phyloP scores from a whole-genome alignment of 2,113 vertebrate genomes.

The Bufo gargarizans region DNA sequence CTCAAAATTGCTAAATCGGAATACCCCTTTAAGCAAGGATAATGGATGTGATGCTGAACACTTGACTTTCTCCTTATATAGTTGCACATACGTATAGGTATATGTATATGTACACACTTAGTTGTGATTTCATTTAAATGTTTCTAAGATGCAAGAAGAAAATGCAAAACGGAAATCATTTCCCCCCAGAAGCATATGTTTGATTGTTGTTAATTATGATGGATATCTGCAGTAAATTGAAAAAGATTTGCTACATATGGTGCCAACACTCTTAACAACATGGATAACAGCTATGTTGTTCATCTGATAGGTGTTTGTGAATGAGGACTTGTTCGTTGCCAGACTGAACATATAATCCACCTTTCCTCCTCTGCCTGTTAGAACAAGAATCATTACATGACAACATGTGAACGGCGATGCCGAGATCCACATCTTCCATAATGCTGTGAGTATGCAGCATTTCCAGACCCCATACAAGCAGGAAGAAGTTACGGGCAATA shows the following conservation, averaged over 20 bases:
- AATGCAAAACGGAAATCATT: slow-evolving; percentile 6
- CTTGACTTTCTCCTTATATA: background rate
- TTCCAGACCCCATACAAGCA: background rate
- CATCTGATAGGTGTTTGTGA: slow-evolving; percentile 14
- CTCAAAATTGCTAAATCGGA: too few species aligned
- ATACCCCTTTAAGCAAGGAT: background rate
- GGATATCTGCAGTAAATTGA: slow-evolving; percentile 24
- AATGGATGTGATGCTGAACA: background rate
- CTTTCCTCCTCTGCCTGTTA: slow-evolving; percentile 15
- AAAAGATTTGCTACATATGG: slow-evolving; percentile 26
- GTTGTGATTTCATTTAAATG: slow-evolving; percentile 5
- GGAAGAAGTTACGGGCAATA: background rate
- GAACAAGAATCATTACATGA: slow-evolving; percentile 25
- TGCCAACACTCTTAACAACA: slow-evolving; percentile 29
- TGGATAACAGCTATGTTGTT: slow-evolving; percentile 25
- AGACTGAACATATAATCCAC: background rate
- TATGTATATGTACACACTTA: background rate
- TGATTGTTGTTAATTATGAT: slow-evolving; percentile 26
- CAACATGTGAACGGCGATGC: background rate
- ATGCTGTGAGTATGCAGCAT: background rate
- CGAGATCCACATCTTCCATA: background rate
- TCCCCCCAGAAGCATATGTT: background rate
- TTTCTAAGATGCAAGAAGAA: background rate
- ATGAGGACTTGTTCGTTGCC: slow-evolving; percentile 6
- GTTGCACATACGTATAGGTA: background rate